These are phyloP conservation scores for Chlorodrepanis virens DNA, from an alignment of 2,113 vertebrate species.

Conservation along the genomic window DNA sequence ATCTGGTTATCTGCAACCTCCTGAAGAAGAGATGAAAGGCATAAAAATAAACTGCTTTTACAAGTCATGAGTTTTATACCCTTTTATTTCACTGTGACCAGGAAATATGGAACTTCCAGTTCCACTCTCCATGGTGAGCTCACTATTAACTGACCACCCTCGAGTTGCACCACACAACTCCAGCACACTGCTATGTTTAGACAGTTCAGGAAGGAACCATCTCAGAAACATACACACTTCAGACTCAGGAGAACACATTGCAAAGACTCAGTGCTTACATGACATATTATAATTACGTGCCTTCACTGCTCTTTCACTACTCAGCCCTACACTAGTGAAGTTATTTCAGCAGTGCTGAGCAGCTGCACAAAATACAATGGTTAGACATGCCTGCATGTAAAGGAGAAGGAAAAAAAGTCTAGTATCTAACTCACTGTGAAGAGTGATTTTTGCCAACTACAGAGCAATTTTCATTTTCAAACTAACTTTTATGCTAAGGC, in stretches of 20 bases:
- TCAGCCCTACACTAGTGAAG: background rate
- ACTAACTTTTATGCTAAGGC: background rate
- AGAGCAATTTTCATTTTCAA: background rate
- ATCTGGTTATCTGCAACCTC: conserved; percentile 96
- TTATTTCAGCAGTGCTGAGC: background rate
- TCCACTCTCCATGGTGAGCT: background rate
- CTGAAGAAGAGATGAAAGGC: conserved; percentile 62
- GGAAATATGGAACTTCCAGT: background rate
- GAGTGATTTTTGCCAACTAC: background rate
- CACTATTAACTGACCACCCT: background rate
- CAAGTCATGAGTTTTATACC: background rate
- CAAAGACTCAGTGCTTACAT: background rate
- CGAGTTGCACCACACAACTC: background rate
- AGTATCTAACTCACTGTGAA: background rate
- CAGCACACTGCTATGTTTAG: background rate
- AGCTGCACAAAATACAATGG: background rate
- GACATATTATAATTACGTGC: background rate
- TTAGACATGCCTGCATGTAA: background rate
- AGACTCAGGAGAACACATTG: background rate
- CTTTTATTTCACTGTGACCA: background rate
- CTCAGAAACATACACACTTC: background rate
- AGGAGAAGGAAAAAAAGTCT: background rate
- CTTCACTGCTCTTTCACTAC: background rate
- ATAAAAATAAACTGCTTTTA: background rate
- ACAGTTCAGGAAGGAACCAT: background rate